Conservation (phyloP, 2,797 vertebrate species). For the Megaceryle alcyon region DNA sequence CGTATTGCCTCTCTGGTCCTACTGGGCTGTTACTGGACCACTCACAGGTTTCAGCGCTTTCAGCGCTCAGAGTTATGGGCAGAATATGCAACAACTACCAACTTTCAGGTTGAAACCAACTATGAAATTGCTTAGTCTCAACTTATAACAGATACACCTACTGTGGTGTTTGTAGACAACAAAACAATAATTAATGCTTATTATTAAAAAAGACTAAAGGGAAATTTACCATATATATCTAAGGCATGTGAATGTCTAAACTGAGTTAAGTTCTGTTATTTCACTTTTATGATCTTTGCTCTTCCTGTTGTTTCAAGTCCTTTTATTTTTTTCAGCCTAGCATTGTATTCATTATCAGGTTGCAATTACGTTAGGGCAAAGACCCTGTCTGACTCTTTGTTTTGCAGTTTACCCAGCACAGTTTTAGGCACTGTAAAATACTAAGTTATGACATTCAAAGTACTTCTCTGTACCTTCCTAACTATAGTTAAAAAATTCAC, state of each 20-base stretch:
- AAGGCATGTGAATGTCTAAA: neutral
- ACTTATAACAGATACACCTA: neutral
- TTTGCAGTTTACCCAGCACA: conserved; percentile 41
- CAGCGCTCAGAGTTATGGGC: neutral
- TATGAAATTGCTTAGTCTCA: neutral
- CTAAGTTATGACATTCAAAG: conserved; percentile 49
- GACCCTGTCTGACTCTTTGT: conserved; percentile 51
- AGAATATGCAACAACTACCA: neutral
- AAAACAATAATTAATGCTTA: neutral
- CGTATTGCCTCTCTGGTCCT: neutral
- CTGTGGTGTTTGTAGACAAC: neutral
- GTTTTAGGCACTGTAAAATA: conserved; percentile 20
- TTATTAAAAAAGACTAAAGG: conserved; percentile 11
- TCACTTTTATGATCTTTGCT: conserved; percentile 16
- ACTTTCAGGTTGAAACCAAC: neutral
- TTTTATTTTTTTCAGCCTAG: conserved; percentile 9
- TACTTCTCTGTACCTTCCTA: conserved; percentile 48
- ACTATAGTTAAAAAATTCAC: conserved; percentile 63
- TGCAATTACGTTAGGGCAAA: conserved; percentile 10
- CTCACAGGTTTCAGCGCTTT: neutral
- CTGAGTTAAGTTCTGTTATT: conserved; percentile 15
- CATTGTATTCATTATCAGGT: conserved; percentile 45
- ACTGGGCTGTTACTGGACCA: neutral
- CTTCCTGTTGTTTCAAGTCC: conserved; percentile 37
- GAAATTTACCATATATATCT: neutral